Evolutionary conservation across 2,113 vertebrate species (phyloP), one percentile per base, ranked within the genome.

Genomic region (Gila orcuttii): DNA sequence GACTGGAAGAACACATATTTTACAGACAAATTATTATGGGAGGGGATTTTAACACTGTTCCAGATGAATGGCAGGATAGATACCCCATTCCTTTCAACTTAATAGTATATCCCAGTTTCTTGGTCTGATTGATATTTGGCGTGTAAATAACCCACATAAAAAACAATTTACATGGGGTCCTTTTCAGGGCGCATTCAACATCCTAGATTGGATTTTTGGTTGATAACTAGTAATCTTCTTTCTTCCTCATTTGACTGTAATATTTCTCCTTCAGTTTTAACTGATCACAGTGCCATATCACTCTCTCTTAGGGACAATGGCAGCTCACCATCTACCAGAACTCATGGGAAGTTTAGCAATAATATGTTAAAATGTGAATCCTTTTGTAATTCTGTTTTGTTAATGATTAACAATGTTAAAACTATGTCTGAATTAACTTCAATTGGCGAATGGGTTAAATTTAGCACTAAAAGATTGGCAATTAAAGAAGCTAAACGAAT

Each of bases 231-330:
- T 33, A 50, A 36, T 31, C 25, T 19, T 28, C 25, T 78, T 17
- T 57, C n/a, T 33, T 31, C 7, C 31, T 17, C 31, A 25, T 80
- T 1, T 23, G 57, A 80, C 15, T 62, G 55, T 79, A 17, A 80
- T 19, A 82, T 82, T 66, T 62, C 21, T 42, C 23, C 23, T 17
- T 81, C 60, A 19, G 7, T 28, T n/a, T 47, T 33, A 45, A 50
- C 79, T 42, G 79, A 82, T 28, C 39, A 82, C 7, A 45, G 60
- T 82, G 79, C 39, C 15, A 17, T 82, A 45, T 47, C 10, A 15
- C 42, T 50, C 2, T 66, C 59, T 7, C 12, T 81, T 11, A 36
- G 28, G 33, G 21, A 59, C 31, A 15, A 39, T 28, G 23, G 0
- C 6, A 50, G 9, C 0, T 36, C 19, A 39, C 3, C 6, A 1